Percentiles rank a stretch among this genome's conserved stretches.
phyloP scores from a whole-genome alignment of 2,888 invertebrate species.

The Aphrophora alni region DNA sequence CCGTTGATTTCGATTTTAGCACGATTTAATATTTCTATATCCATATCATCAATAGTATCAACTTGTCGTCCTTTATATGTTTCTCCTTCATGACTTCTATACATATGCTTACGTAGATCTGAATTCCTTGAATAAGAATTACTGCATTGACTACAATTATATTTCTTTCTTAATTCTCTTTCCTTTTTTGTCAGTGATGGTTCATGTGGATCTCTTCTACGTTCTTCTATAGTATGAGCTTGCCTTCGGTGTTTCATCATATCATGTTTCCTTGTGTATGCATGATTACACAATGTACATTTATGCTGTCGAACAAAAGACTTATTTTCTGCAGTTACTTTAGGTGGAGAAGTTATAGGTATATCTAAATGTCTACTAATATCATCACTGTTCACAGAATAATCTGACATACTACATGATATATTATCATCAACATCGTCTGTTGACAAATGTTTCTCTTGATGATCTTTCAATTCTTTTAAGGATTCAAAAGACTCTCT shows the following conservation, averaged over 20 bases:
- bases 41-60: conserved; percentile 13
- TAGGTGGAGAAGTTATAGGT: neutral
- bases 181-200: neutral
- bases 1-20: conserved; percentile 31
- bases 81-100: conserved; percentile 26
- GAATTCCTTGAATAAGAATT: conserved; percentile 30
- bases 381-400: conserved; percentile 17
- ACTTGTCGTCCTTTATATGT: neutral
- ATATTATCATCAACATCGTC: neutral
- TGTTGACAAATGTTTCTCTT: neutral
- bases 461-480: neutral
- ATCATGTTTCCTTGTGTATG: conserved; percentile 25
- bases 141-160: conserved; percentile 24
- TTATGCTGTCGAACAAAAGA: neutral
- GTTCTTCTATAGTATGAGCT: conserved; percentile 21
- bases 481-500: neutral
- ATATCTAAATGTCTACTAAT: conserved; percentile 16
- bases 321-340: neutral
- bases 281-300: conserved; percentile 25
- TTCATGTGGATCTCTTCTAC: conserved; percentile 10
- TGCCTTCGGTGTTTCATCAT: conserved; percentile 21
- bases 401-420: neutral
- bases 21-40: conserved; percentile 15
- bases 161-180: neutral
- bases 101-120: conserved; percentile 34